These are phyloP conservation scores for Caenorhabditis panamensis DNA, from an alignment of 2,888 invertebrate genomes.

Conservation along the genomic window DNA sequence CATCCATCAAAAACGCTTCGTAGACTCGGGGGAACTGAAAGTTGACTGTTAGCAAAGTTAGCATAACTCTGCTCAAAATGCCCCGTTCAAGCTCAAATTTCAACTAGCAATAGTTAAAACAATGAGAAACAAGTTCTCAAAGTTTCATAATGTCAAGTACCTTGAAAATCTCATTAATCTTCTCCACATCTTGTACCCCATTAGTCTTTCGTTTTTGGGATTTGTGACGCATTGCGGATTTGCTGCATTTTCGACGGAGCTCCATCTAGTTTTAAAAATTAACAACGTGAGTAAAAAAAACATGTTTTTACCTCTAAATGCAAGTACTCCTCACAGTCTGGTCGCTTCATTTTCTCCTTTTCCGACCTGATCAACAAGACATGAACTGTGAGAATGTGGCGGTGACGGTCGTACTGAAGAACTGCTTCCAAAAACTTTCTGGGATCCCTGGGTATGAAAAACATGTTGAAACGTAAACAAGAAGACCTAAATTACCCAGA, in stretches of 20 bases:
- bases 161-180: conserved; percentile 53
- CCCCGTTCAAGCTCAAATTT: background rate
- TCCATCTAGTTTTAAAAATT: conserved; percentile 26
- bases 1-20: conserved; percentile 35
- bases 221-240: conserved; percentile 55
- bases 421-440: conserved; percentile 54
- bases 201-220: conserved; percentile 35
- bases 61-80: background rate
- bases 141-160: conserved; percentile 11
- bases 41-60: too few relatives aligned
- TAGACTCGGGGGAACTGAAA: conserved; percentile 47
- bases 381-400: conserved; percentile 26
- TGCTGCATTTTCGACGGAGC: conserved; percentile 49
- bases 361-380: conserved; percentile 42
- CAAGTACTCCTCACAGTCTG: conserved; percentile 32
- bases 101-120: too few relatives aligned
- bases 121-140: too few relatives aligned
- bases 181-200: conserved; percentile 28
- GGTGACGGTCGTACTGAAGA: conserved; percentile 38
- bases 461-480: background rate
- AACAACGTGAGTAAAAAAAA: too few relatives aligned
- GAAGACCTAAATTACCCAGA: conserved; percentile 3
- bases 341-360: conserved; percentile 24
- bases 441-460: conserved; percentile 22
- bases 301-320: conserved; percentile 43